Evolutionary conservation across 2,797 vertebrate genomes (phyloP).

Genomic region (Acanthurus leucopareius): DNA sequence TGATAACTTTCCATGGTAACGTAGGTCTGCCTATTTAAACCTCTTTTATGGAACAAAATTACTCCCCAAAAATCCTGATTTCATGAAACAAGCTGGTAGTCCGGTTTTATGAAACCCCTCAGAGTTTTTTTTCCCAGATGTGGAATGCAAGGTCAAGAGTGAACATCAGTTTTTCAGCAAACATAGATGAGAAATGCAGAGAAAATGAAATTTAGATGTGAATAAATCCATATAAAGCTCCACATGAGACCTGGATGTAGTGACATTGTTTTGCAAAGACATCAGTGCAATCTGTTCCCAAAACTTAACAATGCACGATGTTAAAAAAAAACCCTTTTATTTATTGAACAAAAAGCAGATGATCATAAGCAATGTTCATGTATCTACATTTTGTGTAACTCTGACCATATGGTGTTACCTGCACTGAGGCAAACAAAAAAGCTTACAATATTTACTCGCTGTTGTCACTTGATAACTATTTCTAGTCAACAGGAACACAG

Average conservation of each 20-base stretch:
- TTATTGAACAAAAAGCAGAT: background rate
- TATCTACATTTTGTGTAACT: background rate
- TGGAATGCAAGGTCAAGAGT: too few species aligned
- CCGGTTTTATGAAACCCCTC: too few species aligned
- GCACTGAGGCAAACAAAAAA: constrained; percentile 15
- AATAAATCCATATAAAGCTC: too few species aligned
- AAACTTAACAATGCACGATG: background rate
- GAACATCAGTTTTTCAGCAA: too few species aligned
- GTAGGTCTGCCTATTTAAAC: background rate
- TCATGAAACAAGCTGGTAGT: background rate
- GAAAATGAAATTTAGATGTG: too few species aligned
- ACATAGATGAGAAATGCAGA: too few species aligned
- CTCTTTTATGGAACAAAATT: background rate
- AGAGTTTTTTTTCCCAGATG: background rate
- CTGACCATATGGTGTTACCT: background rate
- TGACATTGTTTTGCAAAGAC: background rate
- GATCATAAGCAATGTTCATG: background rate
- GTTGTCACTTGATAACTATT: constrained; percentile 9
- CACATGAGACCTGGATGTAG: background rate
- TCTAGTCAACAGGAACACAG: constrained; percentile 14
- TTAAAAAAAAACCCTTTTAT: background rate
- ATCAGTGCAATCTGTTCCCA: background rate
- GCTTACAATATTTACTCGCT: background rate
- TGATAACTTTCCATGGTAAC: constrained; percentile 2
- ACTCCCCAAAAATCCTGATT: background rate